Conservation (phyloP, 2,113 vertebrate genomes). For the Irena cyanogastra region DNA sequence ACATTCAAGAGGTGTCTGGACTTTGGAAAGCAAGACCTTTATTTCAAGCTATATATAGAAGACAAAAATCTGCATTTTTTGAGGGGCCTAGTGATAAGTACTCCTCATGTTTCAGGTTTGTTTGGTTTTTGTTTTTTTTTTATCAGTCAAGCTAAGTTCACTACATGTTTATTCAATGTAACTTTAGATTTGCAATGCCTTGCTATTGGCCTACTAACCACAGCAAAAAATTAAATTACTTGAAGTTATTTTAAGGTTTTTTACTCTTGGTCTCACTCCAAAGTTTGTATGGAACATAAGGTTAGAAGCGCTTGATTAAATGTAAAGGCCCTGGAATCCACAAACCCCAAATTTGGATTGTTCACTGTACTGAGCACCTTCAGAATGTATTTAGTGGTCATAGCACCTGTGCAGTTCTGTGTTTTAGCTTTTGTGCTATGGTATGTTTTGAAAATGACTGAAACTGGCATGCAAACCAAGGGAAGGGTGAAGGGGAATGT, state of each 20-base stretch:
- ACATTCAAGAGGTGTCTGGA: accelerated
- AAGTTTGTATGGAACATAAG: not conserved
- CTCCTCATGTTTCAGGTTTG: not conserved
- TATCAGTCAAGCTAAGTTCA: not conserved
- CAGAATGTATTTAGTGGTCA: not conserved
- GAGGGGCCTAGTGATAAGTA: not conserved
- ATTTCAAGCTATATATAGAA: not conserved
- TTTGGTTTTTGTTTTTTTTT: not conserved
- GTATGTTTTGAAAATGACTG: not conserved
- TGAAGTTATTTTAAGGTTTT: not conserved
- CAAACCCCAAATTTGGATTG: not conserved
- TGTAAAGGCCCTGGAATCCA: not conserved
- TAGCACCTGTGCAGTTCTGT: not conserved
- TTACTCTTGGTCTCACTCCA: not conserved
- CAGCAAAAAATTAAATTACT: not conserved
- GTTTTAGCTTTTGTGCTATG: not conserved
- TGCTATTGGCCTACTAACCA: not conserved
- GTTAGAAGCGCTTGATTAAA: not conserved
- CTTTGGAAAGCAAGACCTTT: not conserved
- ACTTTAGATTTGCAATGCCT: not conserved
- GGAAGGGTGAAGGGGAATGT: not conserved
- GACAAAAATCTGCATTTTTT: not conserved
- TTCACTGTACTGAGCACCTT: not conserved
- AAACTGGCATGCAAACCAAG: not conserved
- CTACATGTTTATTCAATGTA: not conserved